A percentile compares a stretch with the other conserved stretches of the same genome.
phyloP scores from a whole-genome alignment of 92 coral and sea anemone species.

The Hydrozoanthus gracilis region DNA sequence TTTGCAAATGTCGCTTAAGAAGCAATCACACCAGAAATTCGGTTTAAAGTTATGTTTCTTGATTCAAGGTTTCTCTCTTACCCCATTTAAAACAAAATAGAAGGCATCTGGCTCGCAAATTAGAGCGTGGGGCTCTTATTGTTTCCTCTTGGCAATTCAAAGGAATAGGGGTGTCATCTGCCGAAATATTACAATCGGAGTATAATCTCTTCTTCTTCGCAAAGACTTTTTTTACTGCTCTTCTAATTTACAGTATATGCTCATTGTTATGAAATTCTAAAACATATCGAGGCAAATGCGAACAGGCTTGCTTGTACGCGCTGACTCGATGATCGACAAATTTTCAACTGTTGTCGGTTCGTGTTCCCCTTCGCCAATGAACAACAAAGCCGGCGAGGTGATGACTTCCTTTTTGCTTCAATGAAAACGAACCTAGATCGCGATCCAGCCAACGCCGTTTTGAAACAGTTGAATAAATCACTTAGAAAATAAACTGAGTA shows the following conservation, averaged over 20 bases:
- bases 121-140: conserved; percentile 90
- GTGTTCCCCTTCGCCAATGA: conserved; percentile 78
- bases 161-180: conserved; percentile 98
- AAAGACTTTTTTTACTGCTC: conserved; percentile 28
- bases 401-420: conserved; percentile 58
- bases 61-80: conserved; percentile 5
- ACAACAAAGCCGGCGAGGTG: conserved; percentile 97
- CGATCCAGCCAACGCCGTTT: conserved; percentile 8
- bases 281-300: conserved; percentile 2
- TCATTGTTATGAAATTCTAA: conserved; percentile 3
- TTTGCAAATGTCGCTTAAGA: conserved; percentile 49
- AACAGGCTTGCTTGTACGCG: conserved; percentile 41
- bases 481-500: not conserved
- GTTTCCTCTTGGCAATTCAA: conserved; percentile 88
- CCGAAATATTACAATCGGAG: conserved; percentile 85
- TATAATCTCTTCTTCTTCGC: conserved; percentile 63
- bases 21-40: conserved; percentile 48
- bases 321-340: conserved; percentile 26
- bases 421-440: conserved; percentile 35
- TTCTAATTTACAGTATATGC: conserved; percentile 23
- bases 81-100: conserved; percentile 35
- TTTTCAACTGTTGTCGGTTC: conserved; percentile 63
- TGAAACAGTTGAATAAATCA: not conserved
- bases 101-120: conserved; percentile 78
- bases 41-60: conserved; percentile 42